Conservation (phyloP, 2,113 vertebrate genomes). For the Barnardius zonarius region DNA sequence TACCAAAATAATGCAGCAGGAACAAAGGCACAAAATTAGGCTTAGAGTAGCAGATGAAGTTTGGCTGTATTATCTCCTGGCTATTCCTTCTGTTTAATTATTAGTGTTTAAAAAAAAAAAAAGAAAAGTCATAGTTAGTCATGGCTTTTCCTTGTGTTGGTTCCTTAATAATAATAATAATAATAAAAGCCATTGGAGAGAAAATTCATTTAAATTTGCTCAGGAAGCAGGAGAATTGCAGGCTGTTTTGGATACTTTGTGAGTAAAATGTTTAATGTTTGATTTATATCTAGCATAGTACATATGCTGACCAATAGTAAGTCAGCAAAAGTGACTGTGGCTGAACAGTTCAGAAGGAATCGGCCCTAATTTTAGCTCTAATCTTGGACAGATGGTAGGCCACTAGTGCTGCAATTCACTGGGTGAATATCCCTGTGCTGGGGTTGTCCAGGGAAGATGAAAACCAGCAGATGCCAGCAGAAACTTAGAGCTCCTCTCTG, state of each 20-base stretch:
- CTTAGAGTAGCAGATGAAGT: background rate
- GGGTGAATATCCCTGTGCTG: background rate
- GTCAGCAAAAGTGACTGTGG: constrained; percentile 3
- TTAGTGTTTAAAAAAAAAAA: background rate
- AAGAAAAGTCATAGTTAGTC: background rate
- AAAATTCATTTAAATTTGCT: background rate
- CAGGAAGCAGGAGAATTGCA: background rate
- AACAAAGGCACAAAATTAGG: background rate
- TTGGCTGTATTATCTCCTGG: background rate
- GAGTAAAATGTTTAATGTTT: constrained; percentile 11
- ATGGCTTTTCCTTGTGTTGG: background rate
- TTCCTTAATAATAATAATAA: background rate
- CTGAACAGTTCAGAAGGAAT: background rate
- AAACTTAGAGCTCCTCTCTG: background rate
- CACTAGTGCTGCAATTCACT: background rate
- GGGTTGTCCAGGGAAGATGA: background rate
- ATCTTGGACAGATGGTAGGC: background rate
- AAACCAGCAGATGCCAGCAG: background rate
- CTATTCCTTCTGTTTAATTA: background rate
- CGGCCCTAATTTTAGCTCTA: background rate
- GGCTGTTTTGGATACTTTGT: background rate
- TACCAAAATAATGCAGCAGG: background rate
- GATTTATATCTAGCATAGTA: constrained; percentile 20
- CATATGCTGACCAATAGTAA: constrained; percentile 33
- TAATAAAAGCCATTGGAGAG: background rate